Evolutionary conservation across 2,888 invertebrate species (phyloP), one percentile per base, ranked within the genome.

Genomic region (Plagodis pulveraria): DNA sequence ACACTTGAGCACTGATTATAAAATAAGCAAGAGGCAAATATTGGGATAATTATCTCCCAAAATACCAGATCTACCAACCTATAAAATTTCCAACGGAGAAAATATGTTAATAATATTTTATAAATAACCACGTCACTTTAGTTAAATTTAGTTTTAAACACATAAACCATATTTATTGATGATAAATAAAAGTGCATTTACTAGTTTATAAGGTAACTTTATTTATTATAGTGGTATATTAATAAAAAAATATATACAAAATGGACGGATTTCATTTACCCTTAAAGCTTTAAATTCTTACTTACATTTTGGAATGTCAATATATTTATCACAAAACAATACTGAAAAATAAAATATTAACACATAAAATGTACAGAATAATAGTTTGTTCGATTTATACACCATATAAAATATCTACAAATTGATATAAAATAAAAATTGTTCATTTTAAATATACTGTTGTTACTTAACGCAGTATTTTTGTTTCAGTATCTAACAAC

Each of bases 161-260:
- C 33, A 6, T 32, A 50, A 50, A 57, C 34, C 57, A 10, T 41
- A 10, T n/a, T 5, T 41, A n/a, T 41, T 58, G 49, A 58, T 58
- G 62, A 56, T 56, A 53, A 74, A 69, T 65, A 63, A 78, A 80
- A 83, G 70, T 73, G 78, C 80, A 81, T 83, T 81, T 81, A 74
- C 63, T 73, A 73, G 54, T 70, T 50, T 68, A 61, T 72, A 74
- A 70, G 66, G 65, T 76, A 75, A 71, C 56, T 62, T 74, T 74
- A 76, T 80, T 82, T 72, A 72, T 70, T 73, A 58, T 60, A 76
- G 66, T 62, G 70, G 44, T 40, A 43, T 75, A 74, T 69, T 63
- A 70, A 56, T n/a, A n/a, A n/a, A n/a, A 65, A 58, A 66, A 55
- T 65, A 54, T 65, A 66, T 70, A 57, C 58, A 73, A 77, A 71